Evolutionary conservation across 23 tunicate species (phyloP).

Genomic region (Oikopleura vanhoeffeni): DNA sequence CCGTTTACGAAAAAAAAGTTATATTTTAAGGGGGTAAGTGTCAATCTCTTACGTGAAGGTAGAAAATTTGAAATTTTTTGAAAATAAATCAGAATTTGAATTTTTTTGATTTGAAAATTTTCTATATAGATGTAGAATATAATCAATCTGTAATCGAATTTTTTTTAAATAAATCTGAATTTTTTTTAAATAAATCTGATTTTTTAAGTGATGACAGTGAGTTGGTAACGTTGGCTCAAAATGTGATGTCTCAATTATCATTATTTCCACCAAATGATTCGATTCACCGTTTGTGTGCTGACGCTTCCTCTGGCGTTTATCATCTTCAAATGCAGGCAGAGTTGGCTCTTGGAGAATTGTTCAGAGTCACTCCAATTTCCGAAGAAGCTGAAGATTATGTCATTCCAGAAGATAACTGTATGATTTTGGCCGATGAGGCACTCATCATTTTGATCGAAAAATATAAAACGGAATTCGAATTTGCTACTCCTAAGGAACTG

Average conservation of each 20-base stretch:
- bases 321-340: constrained; percentile 9
- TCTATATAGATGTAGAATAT: too few species aligned
- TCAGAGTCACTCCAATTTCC: not conserved
- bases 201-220: not conserved
- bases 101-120: too few species aligned
- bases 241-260: not conserved
- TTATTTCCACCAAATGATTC: constrained; percentile 7
- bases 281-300: too few species aligned
- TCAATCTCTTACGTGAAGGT: too few species aligned
- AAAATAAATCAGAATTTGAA: too few species aligned
- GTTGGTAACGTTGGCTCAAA: not conserved
- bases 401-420: not conserved
- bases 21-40: too few species aligned
- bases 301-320: not conserved
- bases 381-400: constrained; percentile 12
- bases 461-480: not conserved
- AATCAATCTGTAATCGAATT: too few species aligned
- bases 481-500: not conserved
- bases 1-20: too few species aligned
- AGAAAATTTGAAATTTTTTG: too few species aligned
- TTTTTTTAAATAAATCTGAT: too few species aligned
- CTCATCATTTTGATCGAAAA: not conserved
- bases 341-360: not conserved
- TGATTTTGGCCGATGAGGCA: not conserved
- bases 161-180: too few species aligned